Percentiles rank a stretch among this genome's conserved stretches.
phyloP scores from a whole-genome alignment of 1,140 invertebrate species.

The Sarcophaga bullata region DNA sequence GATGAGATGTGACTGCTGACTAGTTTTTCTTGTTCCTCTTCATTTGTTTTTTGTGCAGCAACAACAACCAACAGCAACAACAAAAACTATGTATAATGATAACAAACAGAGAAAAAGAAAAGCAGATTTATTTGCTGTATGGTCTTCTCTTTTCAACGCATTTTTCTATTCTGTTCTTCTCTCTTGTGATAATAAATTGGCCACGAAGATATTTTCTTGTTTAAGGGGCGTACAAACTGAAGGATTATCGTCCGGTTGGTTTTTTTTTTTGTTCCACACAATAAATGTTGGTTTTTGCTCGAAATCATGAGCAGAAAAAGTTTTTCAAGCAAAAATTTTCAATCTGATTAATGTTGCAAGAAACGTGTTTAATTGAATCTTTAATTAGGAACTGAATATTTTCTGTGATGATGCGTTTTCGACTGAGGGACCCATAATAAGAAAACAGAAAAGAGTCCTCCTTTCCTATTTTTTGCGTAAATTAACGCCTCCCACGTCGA shows the following conservation, averaged over 20 bases:
- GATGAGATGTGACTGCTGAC: neutral
- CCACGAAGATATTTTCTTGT: conserved; percentile 19
- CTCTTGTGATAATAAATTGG: neutral
- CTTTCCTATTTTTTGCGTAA: too few relatives aligned
- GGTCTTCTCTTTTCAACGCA: conserved; percentile 2
- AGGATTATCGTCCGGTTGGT: neutral
- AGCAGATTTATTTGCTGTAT: conserved; percentile 1
- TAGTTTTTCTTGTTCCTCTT: conserved; percentile 25
- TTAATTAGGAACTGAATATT: too few relatives aligned
- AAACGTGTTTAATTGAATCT: too few relatives aligned
- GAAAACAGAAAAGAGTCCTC: too few relatives aligned
- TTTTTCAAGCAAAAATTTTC: too few relatives aligned
- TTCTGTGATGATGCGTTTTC: too few relatives aligned
- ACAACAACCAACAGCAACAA: neutral
- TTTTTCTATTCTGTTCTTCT: neutral
- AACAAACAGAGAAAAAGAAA: neutral
- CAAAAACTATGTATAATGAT: neutral
- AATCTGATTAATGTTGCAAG: too few relatives aligned
- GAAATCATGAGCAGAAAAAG: too few relatives aligned
- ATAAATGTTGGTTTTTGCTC: too few relatives aligned
- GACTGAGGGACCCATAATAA: too few relatives aligned
- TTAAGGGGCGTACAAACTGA: neutral
- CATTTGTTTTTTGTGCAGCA: neutral
- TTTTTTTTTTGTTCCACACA: neutral
- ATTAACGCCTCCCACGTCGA: too few relatives aligned